Evolutionary conservation across 1,140 invertebrate species (phyloP), one percentile per base, ranked within the genome.

Genomic region (Steinernema feltiae): DNA sequence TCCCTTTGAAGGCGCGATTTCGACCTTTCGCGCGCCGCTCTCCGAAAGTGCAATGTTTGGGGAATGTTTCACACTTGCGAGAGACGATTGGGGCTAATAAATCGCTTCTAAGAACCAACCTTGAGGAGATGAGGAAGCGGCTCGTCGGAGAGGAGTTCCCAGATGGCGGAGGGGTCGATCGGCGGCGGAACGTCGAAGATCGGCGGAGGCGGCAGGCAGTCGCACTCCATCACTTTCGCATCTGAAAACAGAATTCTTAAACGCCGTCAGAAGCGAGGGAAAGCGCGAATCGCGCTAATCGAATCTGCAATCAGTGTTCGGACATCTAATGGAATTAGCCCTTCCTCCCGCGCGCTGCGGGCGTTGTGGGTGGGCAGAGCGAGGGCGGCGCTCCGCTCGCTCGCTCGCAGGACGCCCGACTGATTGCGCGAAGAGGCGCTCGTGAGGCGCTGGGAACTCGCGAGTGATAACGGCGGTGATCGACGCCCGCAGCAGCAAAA

Each of bases 131-230:
- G 7, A 27, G 15, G 3, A 15, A 15, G 12, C 7, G 74, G 74
- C 63, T 76, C 70, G 46, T 76, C 74, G 30, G 27, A 32, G 30
- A 76, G 72, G 15, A 76, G 72, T 32, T 76, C 71, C 74, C 74
- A 76, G 74, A 76, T 46, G 74, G 74, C 31, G 29, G 74, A 77
- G 30, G 74, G 32, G 74, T 76, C 74, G 46, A 72, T 71, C 27
- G 74, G 74, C 29, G 74, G 73, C 3, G 74, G 74, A n/a, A 76
- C 21, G 74, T 76, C 72, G 72, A 76, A 76, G 32, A 41, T n/a
- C n/a, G 74, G 72, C 24, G 72, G 73, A 72, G 73, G 48, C 27
- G 73, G 48, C 27, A 74, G 69, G 30, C 73, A 74, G 73, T 41
- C 73, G 48, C 73, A 74, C 30, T 69, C 69, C 73, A 74, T 74